Percentiles rank a stretch among this genome's conserved stretches.
phyloP scores from a whole-genome alignment of 2,888 invertebrate genomes.

The Tuberolachnus salignus region DNA sequence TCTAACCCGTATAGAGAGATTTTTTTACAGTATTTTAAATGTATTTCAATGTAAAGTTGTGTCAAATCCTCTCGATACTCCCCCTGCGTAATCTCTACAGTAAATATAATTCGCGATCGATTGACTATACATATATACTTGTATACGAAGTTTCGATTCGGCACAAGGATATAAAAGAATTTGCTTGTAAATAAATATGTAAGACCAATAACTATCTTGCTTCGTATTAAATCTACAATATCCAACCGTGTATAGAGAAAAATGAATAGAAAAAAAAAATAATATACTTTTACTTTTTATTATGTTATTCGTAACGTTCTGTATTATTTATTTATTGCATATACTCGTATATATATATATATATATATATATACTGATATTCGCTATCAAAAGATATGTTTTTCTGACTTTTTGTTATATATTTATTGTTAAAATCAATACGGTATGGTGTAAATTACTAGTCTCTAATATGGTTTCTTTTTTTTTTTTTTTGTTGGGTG shows the following conservation, averaged over 20 bases:
- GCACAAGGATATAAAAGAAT: background rate
- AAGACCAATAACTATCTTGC: constrained; percentile 30
- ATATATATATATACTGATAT: background rate
- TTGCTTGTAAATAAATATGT: background rate
- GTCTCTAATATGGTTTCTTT: too few species aligned
- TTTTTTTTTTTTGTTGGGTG: too few species aligned
- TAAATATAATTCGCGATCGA: constrained; percentile 16
- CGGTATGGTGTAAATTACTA: too few species aligned
- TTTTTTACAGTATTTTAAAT: too few species aligned
- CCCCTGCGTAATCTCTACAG: background rate
- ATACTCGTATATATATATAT: background rate
- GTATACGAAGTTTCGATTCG: background rate
- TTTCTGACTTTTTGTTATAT: too few species aligned
- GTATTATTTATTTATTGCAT: background rate
- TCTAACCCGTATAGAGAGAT: too few species aligned
- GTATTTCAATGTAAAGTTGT: too few species aligned
- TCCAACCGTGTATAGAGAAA: background rate
- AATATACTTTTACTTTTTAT: too few species aligned
- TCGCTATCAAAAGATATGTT: background rate
- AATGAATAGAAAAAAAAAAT: background rate
- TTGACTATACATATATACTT: background rate
- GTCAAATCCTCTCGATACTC: too few species aligned
- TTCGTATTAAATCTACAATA: background rate
- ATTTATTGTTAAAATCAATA: too few species aligned
- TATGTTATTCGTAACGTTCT: too few species aligned